Conservation (phyloP, 2,797 vertebrate genomes). For the Cottoperca gobio region DNA sequence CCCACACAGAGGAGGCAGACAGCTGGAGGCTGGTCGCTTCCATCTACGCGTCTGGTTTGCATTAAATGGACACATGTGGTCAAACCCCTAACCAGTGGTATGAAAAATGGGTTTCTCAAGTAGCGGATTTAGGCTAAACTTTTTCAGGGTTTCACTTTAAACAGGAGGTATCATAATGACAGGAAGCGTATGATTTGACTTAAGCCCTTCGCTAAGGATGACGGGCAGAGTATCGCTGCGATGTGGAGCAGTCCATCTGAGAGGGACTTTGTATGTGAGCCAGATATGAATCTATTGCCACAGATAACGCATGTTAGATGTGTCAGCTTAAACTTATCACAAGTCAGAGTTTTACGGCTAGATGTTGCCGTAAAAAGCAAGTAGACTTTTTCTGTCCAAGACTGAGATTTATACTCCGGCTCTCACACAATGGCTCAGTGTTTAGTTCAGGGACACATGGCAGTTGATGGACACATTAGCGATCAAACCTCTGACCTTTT, state of each 20-base stretch:
- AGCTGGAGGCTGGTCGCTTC: slow-evolving; percentile 42
- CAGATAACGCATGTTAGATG: background rate
- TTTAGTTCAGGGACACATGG: slow-evolving; percentile 30
- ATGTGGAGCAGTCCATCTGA: background rate
- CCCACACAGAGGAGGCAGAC: slow-evolving; percentile 36
- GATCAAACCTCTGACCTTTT: slow-evolving; percentile 53
- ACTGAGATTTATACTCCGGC: slow-evolving; percentile 11
- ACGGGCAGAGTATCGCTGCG: background rate
- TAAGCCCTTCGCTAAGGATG: slow-evolving; percentile 15
- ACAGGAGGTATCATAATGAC: slow-evolving; percentile 32
- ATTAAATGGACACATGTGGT: slow-evolving; percentile 76
- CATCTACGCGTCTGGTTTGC: slow-evolving; percentile 66
- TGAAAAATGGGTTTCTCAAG: slow-evolving; percentile 52
- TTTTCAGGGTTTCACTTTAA: slow-evolving; percentile 40
- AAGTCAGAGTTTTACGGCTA: slow-evolving; percentile 8
- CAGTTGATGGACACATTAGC: slow-evolving; percentile 36
- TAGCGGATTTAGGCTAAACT: slow-evolving; percentile 25
- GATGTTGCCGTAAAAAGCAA: slow-evolving; percentile 7
- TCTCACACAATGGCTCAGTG: slow-evolving; percentile 43
- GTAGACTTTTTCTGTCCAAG: background rate
- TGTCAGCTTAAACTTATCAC: background rate
- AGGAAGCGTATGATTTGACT: slow-evolving; percentile 38
- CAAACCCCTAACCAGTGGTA: slow-evolving; percentile 42
- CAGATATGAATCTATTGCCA: slow-evolving; percentile 28
- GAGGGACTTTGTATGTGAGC: background rate